Percentiles rank a stretch among this genome's conserved stretches.
Conservation (phyloP, 1,140 invertebrate genomes). For the Oscheius sp. region DNA sequence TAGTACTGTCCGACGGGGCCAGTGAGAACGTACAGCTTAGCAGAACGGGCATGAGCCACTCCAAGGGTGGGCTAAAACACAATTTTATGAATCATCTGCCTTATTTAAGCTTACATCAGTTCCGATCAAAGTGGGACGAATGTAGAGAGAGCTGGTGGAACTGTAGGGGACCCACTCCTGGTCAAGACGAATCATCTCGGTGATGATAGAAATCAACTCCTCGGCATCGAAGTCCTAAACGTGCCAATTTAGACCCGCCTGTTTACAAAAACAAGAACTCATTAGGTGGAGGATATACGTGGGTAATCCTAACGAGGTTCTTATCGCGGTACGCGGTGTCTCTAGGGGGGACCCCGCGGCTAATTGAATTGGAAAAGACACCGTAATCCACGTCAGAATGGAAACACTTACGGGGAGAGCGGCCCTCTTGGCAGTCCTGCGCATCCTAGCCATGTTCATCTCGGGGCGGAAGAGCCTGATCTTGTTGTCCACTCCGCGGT, state of each 20-base stretch:
- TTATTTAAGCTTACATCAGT: constrained; percentile 76
- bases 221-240: constrained; percentile 76
- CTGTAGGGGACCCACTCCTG: constrained; percentile 94
- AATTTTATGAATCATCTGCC: background rate
- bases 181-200: constrained; percentile 83
- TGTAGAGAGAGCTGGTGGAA: constrained; percentile 79
- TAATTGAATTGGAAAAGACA: constrained; percentile 12
- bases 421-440: constrained; percentile 76
- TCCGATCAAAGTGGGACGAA: constrained; percentile 91
- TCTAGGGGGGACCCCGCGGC: background rate
- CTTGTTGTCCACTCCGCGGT: constrained; percentile 84
- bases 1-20: constrained; percentile 92
- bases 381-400: no score
- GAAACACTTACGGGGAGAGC: constrained; percentile 72
- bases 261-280: constrained; percentile 9
- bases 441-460: constrained; percentile 90
- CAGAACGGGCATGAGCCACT: constrained; percentile 77
- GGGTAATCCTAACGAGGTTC: background rate
- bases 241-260: no score
- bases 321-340: background rate
- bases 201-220: constrained; percentile 83
- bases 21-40: constrained; percentile 81
- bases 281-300: background rate
- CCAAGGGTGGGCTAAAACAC: constrained; percentile 79
- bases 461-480: constrained; percentile 91